Conservation (phyloP, 2,888 invertebrate genomes). For the Periphyllus acericola region DNA sequence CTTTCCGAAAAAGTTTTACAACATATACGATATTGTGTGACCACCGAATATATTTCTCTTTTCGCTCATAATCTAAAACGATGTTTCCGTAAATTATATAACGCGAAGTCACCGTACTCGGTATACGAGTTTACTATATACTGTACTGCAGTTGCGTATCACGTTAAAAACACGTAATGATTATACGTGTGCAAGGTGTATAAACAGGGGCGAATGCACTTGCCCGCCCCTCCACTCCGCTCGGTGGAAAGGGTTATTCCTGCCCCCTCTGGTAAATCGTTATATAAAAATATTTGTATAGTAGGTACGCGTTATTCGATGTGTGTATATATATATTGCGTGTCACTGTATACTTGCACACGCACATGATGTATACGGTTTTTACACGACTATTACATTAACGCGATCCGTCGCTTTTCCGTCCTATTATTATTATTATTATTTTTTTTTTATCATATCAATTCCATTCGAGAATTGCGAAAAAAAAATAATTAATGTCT, state of each 20-base stretch:
- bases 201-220: background rate
- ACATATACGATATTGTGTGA: background rate
- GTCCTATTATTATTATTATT: background rate
- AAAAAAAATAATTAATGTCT: constrained; percentile 13
- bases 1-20: background rate
- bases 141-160: background rate
- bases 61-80: background rate
- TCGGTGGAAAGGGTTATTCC: background rate
- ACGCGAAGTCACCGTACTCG: too few species aligned
- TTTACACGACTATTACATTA: constrained; percentile 17
- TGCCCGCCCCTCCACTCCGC: background rate
- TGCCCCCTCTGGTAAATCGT: background rate
- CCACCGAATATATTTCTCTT: background rate
- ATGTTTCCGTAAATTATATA: background rate
- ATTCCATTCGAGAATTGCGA: background rate
- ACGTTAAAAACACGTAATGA: background rate
- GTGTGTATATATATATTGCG: background rate
- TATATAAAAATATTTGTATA: background rate
- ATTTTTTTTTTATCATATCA: background rate
- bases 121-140: background rate
- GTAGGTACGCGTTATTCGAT: background rate
- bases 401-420: constrained; percentile 22
- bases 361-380: background rate
- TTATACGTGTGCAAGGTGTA: background rate
- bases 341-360: constrained; percentile 2